Conservation (phyloP, 2,113 vertebrate species). For the Artemisiospiza belli region DNA sequence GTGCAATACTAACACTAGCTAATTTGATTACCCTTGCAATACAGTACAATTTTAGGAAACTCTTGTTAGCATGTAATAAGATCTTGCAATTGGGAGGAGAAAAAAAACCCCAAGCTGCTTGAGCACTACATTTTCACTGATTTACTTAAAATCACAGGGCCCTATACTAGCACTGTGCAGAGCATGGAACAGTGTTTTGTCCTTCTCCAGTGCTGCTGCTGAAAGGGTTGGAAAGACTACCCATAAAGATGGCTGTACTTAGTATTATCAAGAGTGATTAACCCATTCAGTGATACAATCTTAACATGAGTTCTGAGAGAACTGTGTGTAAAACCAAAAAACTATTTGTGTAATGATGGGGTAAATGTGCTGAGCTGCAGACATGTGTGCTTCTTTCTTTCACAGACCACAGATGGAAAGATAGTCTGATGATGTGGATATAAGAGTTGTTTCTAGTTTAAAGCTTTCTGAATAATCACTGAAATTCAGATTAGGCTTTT, state of each 20-base stretch:
- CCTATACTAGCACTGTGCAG: neutral
- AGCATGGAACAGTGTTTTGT: neutral
- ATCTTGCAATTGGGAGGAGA: neutral
- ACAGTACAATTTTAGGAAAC: constrained; percentile 24
- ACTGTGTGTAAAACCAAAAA: neutral
- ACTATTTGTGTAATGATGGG: neutral
- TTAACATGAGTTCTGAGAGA: neutral
- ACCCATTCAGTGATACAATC: neutral
- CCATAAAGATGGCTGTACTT: neutral
- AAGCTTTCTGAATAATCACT: neutral
- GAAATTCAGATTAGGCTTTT: neutral
- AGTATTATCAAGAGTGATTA: neutral
- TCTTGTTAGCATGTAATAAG: constrained; percentile 25
- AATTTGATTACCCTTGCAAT: constrained; percentile 62
- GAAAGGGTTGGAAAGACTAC: neutral
- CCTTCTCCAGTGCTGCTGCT: neutral
- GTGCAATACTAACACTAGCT: constrained; percentile 46
- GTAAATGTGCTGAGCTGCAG: neutral
- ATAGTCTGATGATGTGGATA: neutral
- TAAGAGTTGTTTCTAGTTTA: neutral
- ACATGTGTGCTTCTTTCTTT: neutral
- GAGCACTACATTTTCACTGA: neutral
- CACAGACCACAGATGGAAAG: neutral
- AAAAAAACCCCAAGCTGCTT: neutral
- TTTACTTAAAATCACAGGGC: neutral